phyloP scores from a whole-genome alignment of 37 sponge, comb jelly and placozoan genomes.

The Ephydatia muelleri region DNA sequence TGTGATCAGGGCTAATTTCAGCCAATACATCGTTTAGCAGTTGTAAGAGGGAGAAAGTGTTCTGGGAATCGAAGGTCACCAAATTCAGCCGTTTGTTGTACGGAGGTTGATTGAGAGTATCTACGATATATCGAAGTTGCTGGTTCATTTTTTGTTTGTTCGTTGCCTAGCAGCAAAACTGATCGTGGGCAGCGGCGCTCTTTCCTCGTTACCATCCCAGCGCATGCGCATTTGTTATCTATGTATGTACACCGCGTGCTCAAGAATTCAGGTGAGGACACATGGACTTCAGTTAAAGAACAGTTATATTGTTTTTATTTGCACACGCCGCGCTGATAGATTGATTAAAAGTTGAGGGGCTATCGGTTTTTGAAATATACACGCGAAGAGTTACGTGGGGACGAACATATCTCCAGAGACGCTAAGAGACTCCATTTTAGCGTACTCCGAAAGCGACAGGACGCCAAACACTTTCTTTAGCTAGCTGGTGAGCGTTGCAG shows the following conservation, averaged over 20 bases:
- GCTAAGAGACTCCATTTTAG: not conserved
- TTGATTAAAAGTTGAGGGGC: not conserved
- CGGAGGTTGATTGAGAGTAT: slow-evolving; percentile 83
- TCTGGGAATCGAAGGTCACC: slow-evolving; percentile 91
- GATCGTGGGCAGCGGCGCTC: not conserved
- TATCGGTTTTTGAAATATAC: not conserved
- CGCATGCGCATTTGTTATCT: slow-evolving; percentile 16
- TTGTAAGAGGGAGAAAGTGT: slow-evolving; percentile 87
- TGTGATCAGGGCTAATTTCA: slow-evolving; percentile 88
- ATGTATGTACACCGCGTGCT: slow-evolving; percentile 4
- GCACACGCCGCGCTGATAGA: not conserved
- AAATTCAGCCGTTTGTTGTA: slow-evolving; percentile 78
- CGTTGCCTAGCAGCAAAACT: not conserved
- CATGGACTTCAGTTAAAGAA: not conserved
- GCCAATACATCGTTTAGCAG: slow-evolving; percentile 95
- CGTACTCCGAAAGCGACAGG: not conserved
- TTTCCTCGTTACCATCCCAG: not conserved
- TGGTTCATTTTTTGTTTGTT: slow-evolving; percentile 74
- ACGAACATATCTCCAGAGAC: not conserved
- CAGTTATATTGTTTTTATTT: not conserved
- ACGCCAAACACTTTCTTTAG: not conserved
- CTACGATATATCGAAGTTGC: slow-evolving; percentile 87
- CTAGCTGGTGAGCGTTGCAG: not conserved
- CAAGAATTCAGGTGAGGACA: not conserved
- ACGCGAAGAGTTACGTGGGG: not conserved